These are phyloP conservation scores for Neolamprologus tretocephalus DNA, from an alignment of 2,113 vertebrate species.

Conservation along the genomic window DNA sequence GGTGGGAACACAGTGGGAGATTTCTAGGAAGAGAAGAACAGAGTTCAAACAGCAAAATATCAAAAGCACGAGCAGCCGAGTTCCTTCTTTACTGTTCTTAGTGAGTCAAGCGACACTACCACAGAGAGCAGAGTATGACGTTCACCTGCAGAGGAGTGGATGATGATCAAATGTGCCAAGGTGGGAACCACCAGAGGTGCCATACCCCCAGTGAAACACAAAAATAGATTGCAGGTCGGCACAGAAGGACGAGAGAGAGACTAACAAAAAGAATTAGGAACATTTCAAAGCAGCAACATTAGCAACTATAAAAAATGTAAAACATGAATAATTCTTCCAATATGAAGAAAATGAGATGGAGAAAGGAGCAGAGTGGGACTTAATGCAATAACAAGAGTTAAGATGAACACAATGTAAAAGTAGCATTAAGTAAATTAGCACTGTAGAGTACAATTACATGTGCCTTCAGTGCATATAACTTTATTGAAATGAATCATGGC, in stretches of 20 bases:
- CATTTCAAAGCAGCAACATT: neutral
- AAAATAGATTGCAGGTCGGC: neutral
- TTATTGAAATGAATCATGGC: neutral
- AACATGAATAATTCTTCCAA: neutral
- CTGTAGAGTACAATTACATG: neutral
- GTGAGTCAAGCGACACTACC: neutral
- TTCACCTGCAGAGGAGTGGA: neutral
- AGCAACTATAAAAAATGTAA: neutral
- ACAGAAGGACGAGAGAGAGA: neutral
- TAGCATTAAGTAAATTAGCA: neutral
- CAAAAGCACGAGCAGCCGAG: neutral
- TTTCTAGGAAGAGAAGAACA: neutral
- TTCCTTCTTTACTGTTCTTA: neutral
- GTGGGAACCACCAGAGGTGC: neutral
- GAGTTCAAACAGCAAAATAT: neutral
- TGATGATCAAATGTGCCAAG: neutral
- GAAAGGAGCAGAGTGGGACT: neutral
- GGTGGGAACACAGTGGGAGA: neutral
- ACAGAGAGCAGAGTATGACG: neutral
- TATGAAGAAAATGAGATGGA: neutral
- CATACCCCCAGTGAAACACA: neutral
- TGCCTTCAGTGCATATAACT: neutral
- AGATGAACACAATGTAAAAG: neutral
- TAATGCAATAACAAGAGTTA: neutral
- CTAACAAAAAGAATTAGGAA: neutral